Percentiles rank a stretch among this genome's conserved stretches.
These are phyloP conservation scores for Ricordea florida DNA, from an alignment of 92 coral and sea anemone species.

Conservation along the genomic window DNA sequence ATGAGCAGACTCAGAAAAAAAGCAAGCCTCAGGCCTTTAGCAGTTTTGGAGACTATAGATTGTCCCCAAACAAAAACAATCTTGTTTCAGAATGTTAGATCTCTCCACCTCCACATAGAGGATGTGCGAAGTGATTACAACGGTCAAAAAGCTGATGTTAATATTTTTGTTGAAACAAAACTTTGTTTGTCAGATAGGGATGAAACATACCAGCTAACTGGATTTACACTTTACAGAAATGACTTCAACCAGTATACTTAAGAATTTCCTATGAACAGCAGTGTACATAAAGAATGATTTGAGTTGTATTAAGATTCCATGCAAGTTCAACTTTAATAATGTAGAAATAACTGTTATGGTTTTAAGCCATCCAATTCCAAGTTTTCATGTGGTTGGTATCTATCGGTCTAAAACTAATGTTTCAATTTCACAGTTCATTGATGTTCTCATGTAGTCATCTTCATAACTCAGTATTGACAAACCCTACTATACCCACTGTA, in stretches of 20 bases:
- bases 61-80: constrained; percentile 3
- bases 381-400: constrained; percentile 63
- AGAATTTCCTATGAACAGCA: constrained; percentile 52
- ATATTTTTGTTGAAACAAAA: constrained; percentile 70
- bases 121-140: constrained; percentile 52
- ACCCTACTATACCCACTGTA: not conserved
- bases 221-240: constrained; percentile 53
- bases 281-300: constrained; percentile 45
- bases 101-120: constrained; percentile 60
- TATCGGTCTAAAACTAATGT: constrained; percentile 61
- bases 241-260: constrained; percentile 32
- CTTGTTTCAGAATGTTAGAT: constrained; percentile 73
- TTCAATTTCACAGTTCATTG: constrained; percentile 18
- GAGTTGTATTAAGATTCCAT: constrained; percentile 28
- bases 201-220: constrained; percentile 16
- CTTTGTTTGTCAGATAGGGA: constrained; percentile 43
- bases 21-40: constrained; percentile 18
- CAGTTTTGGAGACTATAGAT: not conserved
- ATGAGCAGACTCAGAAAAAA: constrained; percentile 35
- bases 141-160: constrained; percentile 59
- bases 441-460: constrained; percentile 18
- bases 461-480: too few species aligned
- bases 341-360: constrained; percentile 56
- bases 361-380: constrained; percentile 23
- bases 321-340: constrained; percentile 48